Percentiles rank a stretch among this genome's conserved stretches.
phyloP scores from a whole-genome alignment of 2,113 vertebrate species.

The Neopipo cinnamomea region DNA sequence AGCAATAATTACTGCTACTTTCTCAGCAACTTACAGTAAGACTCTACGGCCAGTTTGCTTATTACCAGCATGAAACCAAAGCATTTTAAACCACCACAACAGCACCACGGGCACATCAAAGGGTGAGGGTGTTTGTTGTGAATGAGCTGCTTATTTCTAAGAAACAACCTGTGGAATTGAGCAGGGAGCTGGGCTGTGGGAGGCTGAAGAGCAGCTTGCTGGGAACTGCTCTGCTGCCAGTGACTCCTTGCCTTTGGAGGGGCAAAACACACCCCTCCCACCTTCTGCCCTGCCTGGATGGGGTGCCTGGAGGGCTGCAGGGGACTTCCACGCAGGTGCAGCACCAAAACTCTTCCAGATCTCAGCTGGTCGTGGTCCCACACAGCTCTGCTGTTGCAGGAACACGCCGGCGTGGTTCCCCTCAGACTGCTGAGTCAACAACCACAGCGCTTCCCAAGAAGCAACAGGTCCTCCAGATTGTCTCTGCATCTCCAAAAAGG shows the following conservation, averaged over 20 bases:
- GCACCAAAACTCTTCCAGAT: background rate
- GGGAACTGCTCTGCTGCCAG: background rate
- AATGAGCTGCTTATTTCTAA: background rate
- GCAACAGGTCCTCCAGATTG: background rate
- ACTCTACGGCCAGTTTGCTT: background rate
- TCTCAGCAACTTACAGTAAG: conserved; percentile 16
- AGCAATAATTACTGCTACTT: conserved; percentile 33
- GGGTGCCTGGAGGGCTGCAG: background rate
- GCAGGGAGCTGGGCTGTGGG: background rate
- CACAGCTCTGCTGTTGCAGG: background rate
- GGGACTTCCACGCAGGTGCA: background rate
- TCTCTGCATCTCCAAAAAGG: background rate
- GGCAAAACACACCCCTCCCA: no score
- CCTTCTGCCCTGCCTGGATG: background rate
- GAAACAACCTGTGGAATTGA: background rate
- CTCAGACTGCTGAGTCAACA: background rate
- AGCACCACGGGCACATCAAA: conserved; percentile 1
- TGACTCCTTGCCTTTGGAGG: background rate
- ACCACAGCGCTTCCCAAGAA: background rate
- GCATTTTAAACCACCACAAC: background rate
- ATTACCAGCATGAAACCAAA: background rate
- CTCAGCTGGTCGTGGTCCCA: background rate
- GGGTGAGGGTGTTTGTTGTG: background rate
- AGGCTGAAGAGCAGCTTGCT: background rate
- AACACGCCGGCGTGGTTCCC: background rate